Evolutionary conservation across 2,888 invertebrate species (phyloP), one percentile per base, ranked within the genome.

Genomic region (Aromia moschata): DNA sequence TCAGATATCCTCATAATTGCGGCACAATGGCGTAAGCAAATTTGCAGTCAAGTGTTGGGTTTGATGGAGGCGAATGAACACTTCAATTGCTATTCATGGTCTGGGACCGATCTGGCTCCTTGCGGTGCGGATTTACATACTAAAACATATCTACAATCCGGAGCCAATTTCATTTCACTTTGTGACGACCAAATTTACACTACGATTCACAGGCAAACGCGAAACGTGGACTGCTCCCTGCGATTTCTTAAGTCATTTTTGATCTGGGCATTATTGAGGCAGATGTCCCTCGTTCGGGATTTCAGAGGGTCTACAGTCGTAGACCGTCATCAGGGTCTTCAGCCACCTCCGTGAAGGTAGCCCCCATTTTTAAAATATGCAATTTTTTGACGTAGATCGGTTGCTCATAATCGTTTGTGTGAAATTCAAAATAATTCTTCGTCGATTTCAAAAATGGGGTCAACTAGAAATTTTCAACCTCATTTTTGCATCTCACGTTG

Each of bases 31-130:
- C 44, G 40, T 37, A 12, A 38, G 37, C 59, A 56, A 62, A 64
- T 67, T 67, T 62, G 54, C 58, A 64, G 67, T 67, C 67, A 64
- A 64, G 60, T 56, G 57, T 64, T 63, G 69, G 60, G 49, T 64
- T 41, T 64, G 67, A 69, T 70, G 54, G 62, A 58, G 61, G 60
- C 63, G 65, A 74, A 73, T 74, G 74, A 71, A 72, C 70, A 71
- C 71, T 70, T 72, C 74, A 76, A 75, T 79, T 80, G 78, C 70
- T 80, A 80, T 80, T 80, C 80, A 80, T 80, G 80, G 80, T 75
- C 69, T 80, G 80, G 80, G 80, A 80, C 79, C 73, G 75, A 75
- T 74, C 72, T 70, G 74, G 70, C 77, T 77, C 77, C 77, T 79
- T 78, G 77, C 77, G 76, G 73, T 72, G 70, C 67, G 74, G 75